Evolutionary conservation across 2,797 vertebrate species (phyloP), one percentile per base, ranked within the genome.

Genomic region (Sparidentex hasta): DNA sequence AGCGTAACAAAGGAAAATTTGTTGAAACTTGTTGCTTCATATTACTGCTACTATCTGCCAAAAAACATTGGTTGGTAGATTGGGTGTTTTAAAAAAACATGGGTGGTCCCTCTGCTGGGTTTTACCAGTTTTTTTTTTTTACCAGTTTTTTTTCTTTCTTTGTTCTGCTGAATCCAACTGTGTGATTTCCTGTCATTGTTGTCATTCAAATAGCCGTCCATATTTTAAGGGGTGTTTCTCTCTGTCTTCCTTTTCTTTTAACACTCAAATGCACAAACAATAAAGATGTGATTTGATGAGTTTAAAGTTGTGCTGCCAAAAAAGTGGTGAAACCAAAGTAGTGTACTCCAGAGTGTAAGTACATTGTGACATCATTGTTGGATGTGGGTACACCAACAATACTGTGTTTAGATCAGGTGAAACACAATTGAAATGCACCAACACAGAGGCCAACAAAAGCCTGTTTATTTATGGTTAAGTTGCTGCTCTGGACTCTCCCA

Each of bases 141-240:
- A n/a, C n/a, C n/a, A n/a, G n/a, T n/a, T n/a, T n/a, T n/a, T n/a
- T n/a, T n/a, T n/a, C n/a, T n/a, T 38, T 8, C 38, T 73, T 74
- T 74, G 55, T 51, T 75, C 38, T 63, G 25, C 23, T 50, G 44
- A 21, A 11, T 57, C 65, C 61, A 46, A 16, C 54, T 69, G 54
- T 77, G 33, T 43, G 33, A 41, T 65, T 70, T 18, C 17, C 4
- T 64, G 5, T 65, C 27, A 1, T 55, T 50, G 18, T 51, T 56
- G 54, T 57, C 57, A 43, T 3, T 79, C 14, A 33, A 20, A 43
- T 17, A 7, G 38, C 43, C 20, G 47, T 46, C 8, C 2, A 1
- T 44, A 29, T 33, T 33, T 68, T 68, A 21, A 43, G 17, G 52
- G 17, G 16, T 51, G 1, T 74, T 57, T 41, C 21, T 41, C 38